phyloP scores from a whole-genome alignment of 2,113 vertebrate species.

The Scartelaos histophorus region DNA sequence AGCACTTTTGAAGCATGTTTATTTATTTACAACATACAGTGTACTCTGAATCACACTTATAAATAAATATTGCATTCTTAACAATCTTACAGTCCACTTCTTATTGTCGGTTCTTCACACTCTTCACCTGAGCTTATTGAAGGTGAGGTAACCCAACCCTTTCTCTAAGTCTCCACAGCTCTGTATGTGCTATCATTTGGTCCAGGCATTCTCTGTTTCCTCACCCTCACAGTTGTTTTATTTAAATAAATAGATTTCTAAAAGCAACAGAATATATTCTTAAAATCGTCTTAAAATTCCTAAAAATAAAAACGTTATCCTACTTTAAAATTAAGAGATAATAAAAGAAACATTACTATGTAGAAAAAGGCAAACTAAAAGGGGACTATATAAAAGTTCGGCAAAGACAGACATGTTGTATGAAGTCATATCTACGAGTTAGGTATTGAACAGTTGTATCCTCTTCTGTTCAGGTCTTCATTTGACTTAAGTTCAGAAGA shows the following conservation, averaged over 20 bases:
- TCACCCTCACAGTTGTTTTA: constrained; percentile 59
- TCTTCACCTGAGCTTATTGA: constrained; percentile 80
- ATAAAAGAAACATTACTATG: constrained; percentile 43
- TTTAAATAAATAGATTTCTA: constrained; percentile 71
- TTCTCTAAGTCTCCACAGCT: constrained; percentile 20
- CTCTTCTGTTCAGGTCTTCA: background rate
- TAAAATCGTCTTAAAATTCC: constrained; percentile 53
- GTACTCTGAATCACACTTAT: constrained; percentile 72
- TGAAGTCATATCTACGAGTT: constrained; percentile 32
- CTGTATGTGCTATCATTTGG: constrained; percentile 51
- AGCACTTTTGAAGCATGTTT: constrained; percentile 76
- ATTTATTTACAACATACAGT: constrained; percentile 79
- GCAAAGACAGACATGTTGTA: constrained; percentile 42
- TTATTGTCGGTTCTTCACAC: constrained; percentile 64
- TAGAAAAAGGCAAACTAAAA: constrained; percentile 53
- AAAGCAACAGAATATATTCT: constrained; percentile 40
- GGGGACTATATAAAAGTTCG: constrained; percentile 27
- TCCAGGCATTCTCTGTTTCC: constrained; percentile 29
- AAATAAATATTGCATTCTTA: constrained; percentile 78
- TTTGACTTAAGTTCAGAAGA: background rate
- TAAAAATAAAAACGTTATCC: constrained; percentile 59
- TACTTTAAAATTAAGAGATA: constrained; percentile 20
- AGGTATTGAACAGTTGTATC: constrained; percentile 21
- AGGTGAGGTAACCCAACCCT: constrained; percentile 61
- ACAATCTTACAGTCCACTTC: constrained; percentile 63